A percentile compares a stretch with the other conserved stretches of the same genome.
Conservation (phyloP, 2,113 vertebrate species). For the Cacatua alba region DNA sequence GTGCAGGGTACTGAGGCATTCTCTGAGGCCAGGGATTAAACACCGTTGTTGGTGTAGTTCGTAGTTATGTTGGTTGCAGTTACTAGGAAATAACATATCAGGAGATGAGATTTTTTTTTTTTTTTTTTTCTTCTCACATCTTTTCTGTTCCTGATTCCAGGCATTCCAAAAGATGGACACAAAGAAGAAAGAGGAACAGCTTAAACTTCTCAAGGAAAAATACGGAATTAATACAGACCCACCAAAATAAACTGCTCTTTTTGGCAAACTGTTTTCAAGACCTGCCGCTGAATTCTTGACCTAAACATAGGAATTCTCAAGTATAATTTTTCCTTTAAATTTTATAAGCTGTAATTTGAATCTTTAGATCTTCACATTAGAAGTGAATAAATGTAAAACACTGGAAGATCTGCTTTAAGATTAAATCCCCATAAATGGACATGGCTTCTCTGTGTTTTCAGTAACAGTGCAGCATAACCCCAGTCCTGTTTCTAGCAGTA, state of each 20-base stretch:
- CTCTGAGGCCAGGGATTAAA: rapidly evolving
- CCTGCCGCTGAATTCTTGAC: rapidly evolving
- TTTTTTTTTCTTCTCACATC: neutral
- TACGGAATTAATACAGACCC: slow-evolving; percentile 99
- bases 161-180: slow-evolving; percentile 99
- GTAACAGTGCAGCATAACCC: neutral
- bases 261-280: neutral
- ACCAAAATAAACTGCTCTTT: slow-evolving; percentile 82
- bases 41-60: rapidly evolving
- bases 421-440: neutral
- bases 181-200: slow-evolving; percentile 98
- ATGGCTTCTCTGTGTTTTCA: rapidly evolving
- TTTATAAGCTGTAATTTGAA: neutral
- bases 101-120: neutral
- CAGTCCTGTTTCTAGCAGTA: neutral
- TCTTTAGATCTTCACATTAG: neutral
- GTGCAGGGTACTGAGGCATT: neutral
- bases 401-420: neutral
- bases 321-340: neutral
- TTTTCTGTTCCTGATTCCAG: slow-evolving; percentile 68
- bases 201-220: slow-evolving; percentile 98
- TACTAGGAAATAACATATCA: neutral
- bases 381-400: neutral
- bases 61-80: neutral
- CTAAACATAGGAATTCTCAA: neutral